phyloP scores from a whole-genome alignment of 2,797 vertebrate species.

The Danio aesculapii region DNA sequence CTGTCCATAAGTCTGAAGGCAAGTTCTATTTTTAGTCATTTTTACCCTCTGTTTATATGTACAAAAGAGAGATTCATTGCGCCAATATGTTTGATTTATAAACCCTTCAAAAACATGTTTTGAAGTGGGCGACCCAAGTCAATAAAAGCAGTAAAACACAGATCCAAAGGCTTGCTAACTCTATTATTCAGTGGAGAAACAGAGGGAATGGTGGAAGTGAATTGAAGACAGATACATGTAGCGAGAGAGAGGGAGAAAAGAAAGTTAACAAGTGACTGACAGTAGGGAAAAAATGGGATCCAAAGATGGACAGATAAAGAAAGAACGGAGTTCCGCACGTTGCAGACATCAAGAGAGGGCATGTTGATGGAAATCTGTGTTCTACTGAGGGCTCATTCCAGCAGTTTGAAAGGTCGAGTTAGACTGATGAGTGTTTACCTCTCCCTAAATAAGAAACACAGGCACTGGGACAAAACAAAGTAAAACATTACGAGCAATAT shows the following conservation, averaged over 20 bases:
- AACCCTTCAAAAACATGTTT: constrained; percentile 67
- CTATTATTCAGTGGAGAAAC: constrained; percentile 60
- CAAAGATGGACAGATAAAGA: constrained; percentile 41
- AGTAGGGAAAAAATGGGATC: constrained; percentile 35
- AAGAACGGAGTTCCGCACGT: constrained; percentile 13
- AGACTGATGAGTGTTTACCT: constrained; percentile 37
- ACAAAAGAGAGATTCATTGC: constrained; percentile 63
- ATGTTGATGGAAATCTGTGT: constrained; percentile 41
- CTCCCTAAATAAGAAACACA: constrained; percentile 53
- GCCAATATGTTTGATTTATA: constrained; percentile 72
- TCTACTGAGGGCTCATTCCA: constrained; percentile 38
- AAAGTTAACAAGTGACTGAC: constrained; percentile 38
- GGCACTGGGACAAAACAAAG: constrained; percentile 25
- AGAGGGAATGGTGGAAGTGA: constrained; percentile 53
- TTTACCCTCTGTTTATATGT: constrained; percentile 57
- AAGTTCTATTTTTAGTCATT: not conserved
- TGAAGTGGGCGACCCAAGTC: constrained; percentile 64
- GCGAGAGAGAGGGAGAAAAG: constrained; percentile 53
- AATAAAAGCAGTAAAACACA: constrained; percentile 70
- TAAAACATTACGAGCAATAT: constrained; percentile 20
- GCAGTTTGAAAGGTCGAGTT: constrained; percentile 35
- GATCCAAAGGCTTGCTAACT: constrained; percentile 69
- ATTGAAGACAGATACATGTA: constrained; percentile 62
- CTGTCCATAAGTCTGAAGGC: not conserved
- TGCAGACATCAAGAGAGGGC: constrained; percentile 39